Conservation (phyloP, 2,797 vertebrate genomes). For the Paedocypris micromegethes region DNA sequence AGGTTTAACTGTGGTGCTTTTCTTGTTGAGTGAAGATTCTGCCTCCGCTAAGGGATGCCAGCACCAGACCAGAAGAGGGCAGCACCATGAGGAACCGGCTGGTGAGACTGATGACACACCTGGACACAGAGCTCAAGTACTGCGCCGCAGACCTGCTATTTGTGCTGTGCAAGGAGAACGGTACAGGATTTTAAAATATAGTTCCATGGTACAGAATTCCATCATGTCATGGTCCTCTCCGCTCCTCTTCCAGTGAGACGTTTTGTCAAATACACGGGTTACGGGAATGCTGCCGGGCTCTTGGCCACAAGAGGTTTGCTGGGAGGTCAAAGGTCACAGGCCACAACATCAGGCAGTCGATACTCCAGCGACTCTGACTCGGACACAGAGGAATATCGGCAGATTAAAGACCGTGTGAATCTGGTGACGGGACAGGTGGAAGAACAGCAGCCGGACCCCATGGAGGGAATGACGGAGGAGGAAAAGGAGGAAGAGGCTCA, state of each 20-base stretch:
- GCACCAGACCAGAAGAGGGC: constrained; percentile 69
- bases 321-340: constrained; percentile 34
- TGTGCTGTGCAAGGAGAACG: constrained; percentile 75
- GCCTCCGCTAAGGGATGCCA: constrained; percentile 68
- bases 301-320: constrained; percentile 60
- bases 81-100: constrained; percentile 66
- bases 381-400: constrained; percentile 59
- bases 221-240: no score
- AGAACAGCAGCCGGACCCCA: constrained; percentile 78
- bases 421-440: constrained; percentile 85
- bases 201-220: no score
- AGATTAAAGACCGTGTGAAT: constrained; percentile 73
- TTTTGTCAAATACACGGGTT: constrained; percentile 76
- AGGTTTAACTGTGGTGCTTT: background rate
- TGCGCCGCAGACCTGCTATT: constrained; percentile 77
- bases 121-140: constrained; percentile 74
- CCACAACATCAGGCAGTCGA: constrained; percentile 13
- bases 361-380: constrained; percentile 69
- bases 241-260: constrained; percentile 59
- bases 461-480: constrained; percentile 88
- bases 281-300: constrained; percentile 74
- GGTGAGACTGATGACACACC: constrained; percentile 74
- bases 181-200: constrained; percentile 20
- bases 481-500: constrained; percentile 87
- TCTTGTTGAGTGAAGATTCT: constrained; percentile 49